Evolutionary conservation across 2,113 vertebrate genomes (phyloP).

Genomic region (Cebidichthys violaceus): DNA sequence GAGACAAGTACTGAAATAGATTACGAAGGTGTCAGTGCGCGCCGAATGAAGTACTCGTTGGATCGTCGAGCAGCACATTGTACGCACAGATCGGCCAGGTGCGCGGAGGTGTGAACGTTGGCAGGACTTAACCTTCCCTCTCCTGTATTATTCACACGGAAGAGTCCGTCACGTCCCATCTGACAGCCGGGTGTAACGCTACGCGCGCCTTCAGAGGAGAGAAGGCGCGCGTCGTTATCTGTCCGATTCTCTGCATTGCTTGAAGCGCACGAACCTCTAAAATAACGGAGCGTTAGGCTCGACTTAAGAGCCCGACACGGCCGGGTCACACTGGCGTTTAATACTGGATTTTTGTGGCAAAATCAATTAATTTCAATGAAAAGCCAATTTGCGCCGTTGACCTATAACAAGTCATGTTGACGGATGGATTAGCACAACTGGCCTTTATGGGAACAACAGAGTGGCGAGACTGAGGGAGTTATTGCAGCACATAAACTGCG

Average conservation of each 20-base stretch:
- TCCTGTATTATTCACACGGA: background rate
- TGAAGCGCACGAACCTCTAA: background rate
- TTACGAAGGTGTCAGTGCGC: background rate
- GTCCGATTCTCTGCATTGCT: background rate
- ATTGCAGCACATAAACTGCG: background rate
- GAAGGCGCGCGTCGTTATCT: background rate
- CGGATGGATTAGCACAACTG: too few species aligned
- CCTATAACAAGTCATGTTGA: background rate
- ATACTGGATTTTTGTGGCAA: background rate
- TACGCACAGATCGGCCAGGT: background rate
- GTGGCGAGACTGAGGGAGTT: background rate
- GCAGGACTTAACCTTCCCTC: background rate
- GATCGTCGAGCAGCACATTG: background rate
- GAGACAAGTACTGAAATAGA: conserved; percentile 3
- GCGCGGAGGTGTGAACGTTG: conserved; percentile 3
- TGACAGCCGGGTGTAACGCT: background rate
- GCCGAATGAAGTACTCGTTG: background rate
- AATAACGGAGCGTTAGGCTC: background rate
- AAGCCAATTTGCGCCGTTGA: background rate
- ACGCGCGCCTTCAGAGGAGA: background rate
- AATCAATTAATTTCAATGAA: background rate
- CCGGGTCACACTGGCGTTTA: conserved; percentile 10
- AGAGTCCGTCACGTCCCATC: background rate
- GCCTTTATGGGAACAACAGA: background rate
- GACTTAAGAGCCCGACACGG: conserved; percentile 9